phyloP scores from a whole-genome alignment of 2,888 invertebrate species.

The Agonopterix heracliana region DNA sequence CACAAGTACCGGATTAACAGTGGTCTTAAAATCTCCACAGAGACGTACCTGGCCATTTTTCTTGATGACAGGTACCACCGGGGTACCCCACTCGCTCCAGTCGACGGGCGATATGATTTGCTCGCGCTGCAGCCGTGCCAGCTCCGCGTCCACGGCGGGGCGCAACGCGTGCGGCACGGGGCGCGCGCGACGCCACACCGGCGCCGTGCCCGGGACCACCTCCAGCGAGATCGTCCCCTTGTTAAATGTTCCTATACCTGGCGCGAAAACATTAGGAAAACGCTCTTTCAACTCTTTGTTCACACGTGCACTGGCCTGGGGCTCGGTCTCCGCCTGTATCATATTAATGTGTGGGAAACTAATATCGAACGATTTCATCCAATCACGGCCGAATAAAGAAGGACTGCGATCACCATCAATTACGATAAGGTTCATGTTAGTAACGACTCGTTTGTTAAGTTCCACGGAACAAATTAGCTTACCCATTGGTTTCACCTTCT shows the following conservation, averaged over 20 bases:
- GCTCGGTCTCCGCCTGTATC: no score
- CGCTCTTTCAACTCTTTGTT: background rate
- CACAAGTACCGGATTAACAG: constrained; percentile 14
- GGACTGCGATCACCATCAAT: no score
- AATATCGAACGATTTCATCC: no score
- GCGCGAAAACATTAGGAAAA: background rate
- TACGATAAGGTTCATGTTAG: no score
- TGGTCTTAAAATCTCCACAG: constrained; percentile 23
- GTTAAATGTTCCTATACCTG: background rate
- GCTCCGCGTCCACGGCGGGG: constrained; percentile 1
- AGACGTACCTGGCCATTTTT: constrained; percentile 13
- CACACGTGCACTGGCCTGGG: no score
- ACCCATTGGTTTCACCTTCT: no score
- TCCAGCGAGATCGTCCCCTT: background rate
- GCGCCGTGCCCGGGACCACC: background rate
- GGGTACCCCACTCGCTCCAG: constrained; percentile 15
- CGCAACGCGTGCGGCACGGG: constrained; percentile 2
- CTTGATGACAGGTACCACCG: constrained; percentile 20
- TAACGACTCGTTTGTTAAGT: no score
- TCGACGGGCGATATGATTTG: constrained; percentile 1
- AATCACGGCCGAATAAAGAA: no score
- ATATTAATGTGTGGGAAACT: no score
- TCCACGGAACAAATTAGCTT: no score
- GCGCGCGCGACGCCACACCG: constrained; percentile 2
- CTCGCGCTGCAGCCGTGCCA: constrained; percentile 2